Percentiles rank a stretch among this genome's conserved stretches.
phyloP scores from a whole-genome alignment of 2,113 vertebrate species.

The Rutilus rutilus region DNA sequence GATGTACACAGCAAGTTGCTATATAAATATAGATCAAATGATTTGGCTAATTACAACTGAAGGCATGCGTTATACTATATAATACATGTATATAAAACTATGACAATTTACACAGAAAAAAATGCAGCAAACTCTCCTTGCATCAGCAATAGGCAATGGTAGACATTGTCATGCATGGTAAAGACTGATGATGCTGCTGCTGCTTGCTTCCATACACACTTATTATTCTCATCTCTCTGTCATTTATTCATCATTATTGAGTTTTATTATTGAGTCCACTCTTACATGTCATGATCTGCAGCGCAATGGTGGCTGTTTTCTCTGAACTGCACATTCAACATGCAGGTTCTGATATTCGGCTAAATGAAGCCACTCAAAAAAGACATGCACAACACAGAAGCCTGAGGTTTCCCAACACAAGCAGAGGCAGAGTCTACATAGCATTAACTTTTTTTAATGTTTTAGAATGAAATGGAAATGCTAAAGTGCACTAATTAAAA shows the following conservation, averaged over 20 bases:
- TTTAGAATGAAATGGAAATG: not conserved
- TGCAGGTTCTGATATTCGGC: conserved; percentile 77
- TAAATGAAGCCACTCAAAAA: conserved; percentile 79
- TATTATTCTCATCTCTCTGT: not conserved
- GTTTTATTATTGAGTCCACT: not conserved
- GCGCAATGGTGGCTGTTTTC: conserved; percentile 32
- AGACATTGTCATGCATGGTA: conserved; percentile 68
- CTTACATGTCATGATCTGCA: conserved; percentile 12
- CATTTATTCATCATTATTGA: not conserved
- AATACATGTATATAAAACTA: conserved; percentile 83
- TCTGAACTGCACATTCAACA: conserved; percentile 77
- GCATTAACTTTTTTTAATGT: conserved; percentile 72
- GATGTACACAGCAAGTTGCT: conserved; percentile 88
- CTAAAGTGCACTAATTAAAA: conserved; percentile 24
- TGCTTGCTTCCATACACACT: not conserved
- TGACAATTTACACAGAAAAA: conserved; percentile 77
- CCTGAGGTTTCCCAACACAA: conserved; percentile 75
- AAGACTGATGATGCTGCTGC: conserved; percentile 32
- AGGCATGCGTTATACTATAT: conserved; percentile 88
- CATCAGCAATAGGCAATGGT: conserved; percentile 71
- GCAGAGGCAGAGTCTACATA: conserved; percentile 77
- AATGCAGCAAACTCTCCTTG: conserved; percentile 72
- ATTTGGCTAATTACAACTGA: conserved; percentile 84
- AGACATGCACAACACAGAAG: conserved; percentile 82
- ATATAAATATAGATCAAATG: conserved; percentile 84